These are phyloP conservation scores for Cryptotermes secundus DNA, from an alignment of 1,140 invertebrate species.

Conservation along the genomic window DNA sequence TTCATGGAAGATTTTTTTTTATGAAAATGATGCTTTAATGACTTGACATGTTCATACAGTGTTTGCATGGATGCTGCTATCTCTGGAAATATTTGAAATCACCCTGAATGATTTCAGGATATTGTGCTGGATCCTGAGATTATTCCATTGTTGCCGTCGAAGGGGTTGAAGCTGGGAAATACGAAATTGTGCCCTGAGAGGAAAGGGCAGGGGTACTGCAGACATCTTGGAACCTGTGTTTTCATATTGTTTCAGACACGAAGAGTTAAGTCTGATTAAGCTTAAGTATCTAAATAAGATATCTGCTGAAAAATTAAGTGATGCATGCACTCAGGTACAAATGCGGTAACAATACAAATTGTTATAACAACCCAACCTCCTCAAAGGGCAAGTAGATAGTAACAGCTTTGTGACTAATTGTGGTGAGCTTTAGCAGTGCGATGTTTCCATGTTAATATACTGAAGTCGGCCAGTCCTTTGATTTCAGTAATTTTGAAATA, in stretches of 20 bases:
- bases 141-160: background rate
- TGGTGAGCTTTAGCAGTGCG: background rate
- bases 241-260: background rate
- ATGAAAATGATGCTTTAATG: background rate
- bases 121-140: background rate
- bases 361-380: background rate
- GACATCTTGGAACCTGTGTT: background rate
- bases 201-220: background rate
- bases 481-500: background rate
- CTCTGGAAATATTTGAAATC: background rate
- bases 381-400: background rate
- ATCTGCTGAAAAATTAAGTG: background rate
- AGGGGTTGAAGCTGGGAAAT: background rate
- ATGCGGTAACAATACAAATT: background rate
- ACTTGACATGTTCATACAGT: background rate
- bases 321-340: background rate
- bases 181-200: background rate
- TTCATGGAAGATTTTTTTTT: background rate
- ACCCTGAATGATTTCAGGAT: background rate
- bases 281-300: background rate
- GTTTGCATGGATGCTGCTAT: background rate
- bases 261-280: background rate
- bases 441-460: background rate
- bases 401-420: background rate
- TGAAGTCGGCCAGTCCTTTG: background rate